Percentiles rank a stretch among this genome's conserved stretches.
Evolutionary conservation across 2,888 invertebrate species (phyloP).

Genomic region (Diarsia rubi): DNA sequence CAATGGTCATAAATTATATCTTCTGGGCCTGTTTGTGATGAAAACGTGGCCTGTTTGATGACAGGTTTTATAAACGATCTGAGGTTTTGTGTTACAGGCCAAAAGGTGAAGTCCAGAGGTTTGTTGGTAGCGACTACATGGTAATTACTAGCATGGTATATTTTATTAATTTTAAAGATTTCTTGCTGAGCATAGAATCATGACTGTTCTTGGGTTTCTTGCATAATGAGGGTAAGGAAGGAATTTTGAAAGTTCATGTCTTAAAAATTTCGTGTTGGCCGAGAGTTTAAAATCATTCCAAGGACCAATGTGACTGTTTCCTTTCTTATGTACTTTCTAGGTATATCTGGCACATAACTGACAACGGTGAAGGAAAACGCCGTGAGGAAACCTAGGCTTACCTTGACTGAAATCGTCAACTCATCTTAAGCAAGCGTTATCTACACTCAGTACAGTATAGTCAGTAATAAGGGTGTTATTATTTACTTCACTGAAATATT

Average conservation of each 20-base stretch:
- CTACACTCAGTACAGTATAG: too few species aligned
- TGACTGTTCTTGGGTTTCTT: not conserved
- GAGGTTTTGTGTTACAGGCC: not conserved
- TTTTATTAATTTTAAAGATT: not conserved
- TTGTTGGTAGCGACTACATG: not conserved
- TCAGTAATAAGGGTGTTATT: not conserved
- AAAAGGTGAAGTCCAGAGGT: not conserved
- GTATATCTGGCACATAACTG: not conserved
- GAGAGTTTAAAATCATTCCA: too few species aligned
- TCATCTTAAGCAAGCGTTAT: too few species aligned
- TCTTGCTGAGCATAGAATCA: not conserved
- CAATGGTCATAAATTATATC: slow-evolving; percentile 45
- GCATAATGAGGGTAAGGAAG: not conserved
- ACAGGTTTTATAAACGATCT: slow-evolving; percentile 37
- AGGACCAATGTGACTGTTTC: too few species aligned
- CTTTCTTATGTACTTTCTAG: not conserved
- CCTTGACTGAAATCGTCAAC: too few species aligned
- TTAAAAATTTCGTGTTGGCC: not conserved
- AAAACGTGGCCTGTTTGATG: slow-evolving; percentile 24
- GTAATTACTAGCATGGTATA: not conserved
- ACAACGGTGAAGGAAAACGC: not conserved
- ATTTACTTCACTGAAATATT: not conserved
- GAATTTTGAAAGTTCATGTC: not conserved
- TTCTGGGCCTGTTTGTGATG: not conserved
- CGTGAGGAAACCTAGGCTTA: not conserved